Evolutionary conservation across 2,888 invertebrate genomes (phyloP).

Genomic region (Flexamia atlantica): DNA sequence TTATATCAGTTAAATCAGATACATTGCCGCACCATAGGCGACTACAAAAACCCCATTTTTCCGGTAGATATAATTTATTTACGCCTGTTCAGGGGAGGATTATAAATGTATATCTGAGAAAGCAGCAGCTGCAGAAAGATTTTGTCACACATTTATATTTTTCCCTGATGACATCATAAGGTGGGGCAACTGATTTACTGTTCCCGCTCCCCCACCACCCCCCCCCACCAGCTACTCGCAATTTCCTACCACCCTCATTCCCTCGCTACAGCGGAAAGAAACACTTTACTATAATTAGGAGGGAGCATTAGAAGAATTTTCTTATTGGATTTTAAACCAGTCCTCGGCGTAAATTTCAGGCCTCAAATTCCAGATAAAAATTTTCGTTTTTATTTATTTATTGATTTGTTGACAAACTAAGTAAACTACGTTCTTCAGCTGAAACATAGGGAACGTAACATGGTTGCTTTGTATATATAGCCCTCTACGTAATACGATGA

Average conservation of each 20-base stretch:
- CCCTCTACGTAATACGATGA: too few relatives aligned
- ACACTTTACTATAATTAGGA: background rate
- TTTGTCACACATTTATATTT: constrained; percentile 31
- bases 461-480: too few relatives aligned
- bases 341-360: background rate
- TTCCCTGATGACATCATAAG: constrained; percentile 27
- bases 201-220: background rate
- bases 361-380: too few relatives aligned
- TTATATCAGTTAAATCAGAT: too few relatives aligned
- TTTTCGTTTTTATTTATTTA: too few relatives aligned
- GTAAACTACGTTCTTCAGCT: too few relatives aligned
- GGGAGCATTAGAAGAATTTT: too few relatives aligned
- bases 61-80: background rate
- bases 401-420: too few relatives aligned
- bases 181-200: constrained; percentile 31
- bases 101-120: background rate
- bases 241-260: constrained; percentile 14
- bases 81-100: too few relatives aligned
- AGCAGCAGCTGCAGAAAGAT: constrained; percentile 16
- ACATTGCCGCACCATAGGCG: too few relatives aligned
- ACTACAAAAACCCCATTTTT: background rate
- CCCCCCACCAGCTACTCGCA: constrained; percentile 4
- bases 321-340: background rate
- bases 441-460: too few relatives aligned
- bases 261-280: constrained; percentile 8